Percentiles rank a stretch among this genome's conserved stretches.
phyloP scores from a whole-genome alignment of 1,140 invertebrate species.

The Drosophila ambigua region DNA sequence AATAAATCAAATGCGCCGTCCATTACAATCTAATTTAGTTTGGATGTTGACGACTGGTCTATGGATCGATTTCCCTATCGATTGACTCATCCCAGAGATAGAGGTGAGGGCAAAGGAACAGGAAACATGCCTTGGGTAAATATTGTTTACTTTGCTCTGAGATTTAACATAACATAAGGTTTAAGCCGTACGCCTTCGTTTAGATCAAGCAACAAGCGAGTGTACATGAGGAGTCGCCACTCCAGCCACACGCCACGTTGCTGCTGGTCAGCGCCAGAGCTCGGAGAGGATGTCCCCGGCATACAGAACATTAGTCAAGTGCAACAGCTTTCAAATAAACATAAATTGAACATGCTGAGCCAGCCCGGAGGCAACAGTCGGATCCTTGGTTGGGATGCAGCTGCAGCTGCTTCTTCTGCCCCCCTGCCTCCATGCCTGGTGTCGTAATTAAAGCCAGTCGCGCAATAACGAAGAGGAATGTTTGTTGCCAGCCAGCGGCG shows the following conservation, averaged over 20 bases:
- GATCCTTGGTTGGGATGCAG: constrained; percentile 33
- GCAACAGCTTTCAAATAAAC: constrained; percentile 65
- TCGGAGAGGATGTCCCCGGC: constrained; percentile 12
- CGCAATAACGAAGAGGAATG: constrained; percentile 74
- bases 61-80: constrained; percentile 38
- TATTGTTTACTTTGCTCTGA: too few relatives aligned
- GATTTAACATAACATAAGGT: too few relatives aligned
- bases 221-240: too few relatives aligned
- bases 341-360: constrained; percentile 65
- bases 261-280: constrained; percentile 22
- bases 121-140: too few relatives aligned
- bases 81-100: background rate
- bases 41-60: constrained; percentile 10
- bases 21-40: constrained; percentile 54
- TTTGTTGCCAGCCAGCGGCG: constrained; percentile 39
- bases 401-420: constrained; percentile 33
- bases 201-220: too few relatives aligned
- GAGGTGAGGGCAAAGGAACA: too few relatives aligned
- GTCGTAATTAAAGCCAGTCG: constrained; percentile 76
- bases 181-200: too few relatives aligned
- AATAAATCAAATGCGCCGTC: constrained; percentile 73
- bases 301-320: constrained; percentile 52
- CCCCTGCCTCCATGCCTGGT: constrained; percentile 17
- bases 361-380: constrained; percentile 14
- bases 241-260: too few relatives aligned